These are phyloP conservation scores for Rhagologus leucostigma DNA, from an alignment of 2,113 vertebrate genomes.

Conservation along the genomic window DNA sequence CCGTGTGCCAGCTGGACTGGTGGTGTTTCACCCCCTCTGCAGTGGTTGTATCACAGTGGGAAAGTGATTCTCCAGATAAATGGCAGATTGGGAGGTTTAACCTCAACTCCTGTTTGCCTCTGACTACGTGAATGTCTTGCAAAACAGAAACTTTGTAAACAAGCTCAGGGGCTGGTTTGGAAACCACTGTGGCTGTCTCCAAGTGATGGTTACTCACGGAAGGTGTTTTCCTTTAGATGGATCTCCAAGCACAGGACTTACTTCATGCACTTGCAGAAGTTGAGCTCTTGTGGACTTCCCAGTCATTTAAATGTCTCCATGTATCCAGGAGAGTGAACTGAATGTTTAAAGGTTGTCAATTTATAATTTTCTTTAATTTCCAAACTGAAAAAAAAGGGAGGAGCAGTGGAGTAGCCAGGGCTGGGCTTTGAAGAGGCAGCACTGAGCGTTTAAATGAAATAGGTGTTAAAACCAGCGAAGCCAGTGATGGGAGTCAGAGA, in stretches of 20 bases:
- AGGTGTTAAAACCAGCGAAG: slow-evolving; percentile 29
- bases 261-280: not conserved
- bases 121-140: not conserved
- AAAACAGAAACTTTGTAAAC: slow-evolving; percentile 24
- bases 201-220: not conserved
- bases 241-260: not conserved
- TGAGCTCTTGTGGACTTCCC: not conserved
- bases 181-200: not conserved
- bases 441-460: not conserved
- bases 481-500: not conserved
- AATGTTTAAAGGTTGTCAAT: not conserved
- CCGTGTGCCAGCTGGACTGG: rapidly evolving
- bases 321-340: not conserved
- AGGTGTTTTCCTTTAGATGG: not conserved
- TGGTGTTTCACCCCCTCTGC: not conserved
- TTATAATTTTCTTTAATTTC: not conserved
- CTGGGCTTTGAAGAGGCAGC: not conserved
- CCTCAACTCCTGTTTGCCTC: not conserved
- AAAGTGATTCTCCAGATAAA: slow-evolving; percentile 33
- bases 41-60: not conserved
- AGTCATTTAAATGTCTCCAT: not conserved
- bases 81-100: not conserved
- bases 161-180: not conserved
- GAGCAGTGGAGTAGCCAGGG: not conserved
- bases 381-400: not conserved